phyloP scores from a whole-genome alignment of 1,140 invertebrate species.

The Neomicropteryx cornuta region DNA sequence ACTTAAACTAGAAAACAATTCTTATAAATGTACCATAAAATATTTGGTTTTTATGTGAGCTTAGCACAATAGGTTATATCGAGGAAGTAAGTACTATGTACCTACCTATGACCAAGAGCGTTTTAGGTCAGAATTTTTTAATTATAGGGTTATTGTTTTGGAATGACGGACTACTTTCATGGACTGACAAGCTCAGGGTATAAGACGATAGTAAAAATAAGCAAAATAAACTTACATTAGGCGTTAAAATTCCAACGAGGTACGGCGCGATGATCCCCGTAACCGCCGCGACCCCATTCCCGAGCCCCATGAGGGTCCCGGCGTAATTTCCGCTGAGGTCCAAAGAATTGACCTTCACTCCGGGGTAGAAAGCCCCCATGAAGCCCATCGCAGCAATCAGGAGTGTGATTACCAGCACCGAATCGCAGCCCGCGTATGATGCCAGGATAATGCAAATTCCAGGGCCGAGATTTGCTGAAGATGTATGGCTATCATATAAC shows the following conservation, averaged over 20 bases:
- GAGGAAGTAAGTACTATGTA: too few species aligned
- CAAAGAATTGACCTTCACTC: constrained; percentile 62
- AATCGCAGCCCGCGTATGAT: constrained; percentile 49
- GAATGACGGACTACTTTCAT: too few species aligned
- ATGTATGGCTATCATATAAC: constrained; percentile 12
- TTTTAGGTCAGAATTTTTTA: too few species aligned
- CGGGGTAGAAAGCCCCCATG: constrained; percentile 57
- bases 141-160: too few species aligned
- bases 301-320: constrained; percentile 66
- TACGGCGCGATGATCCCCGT: constrained; percentile 64
- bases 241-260: constrained; percentile 64
- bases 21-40: too few species aligned
- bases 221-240: constrained; percentile 56
- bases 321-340: constrained; percentile 71
- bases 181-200: too few species aligned
- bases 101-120: too few species aligned
- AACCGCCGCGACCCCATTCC: constrained; percentile 65
- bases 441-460: constrained; percentile 45
- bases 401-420: constrained; percentile 46
- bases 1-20: too few species aligned
- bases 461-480: constrained; percentile 40
- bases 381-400: constrained; percentile 60
- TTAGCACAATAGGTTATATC: too few species aligned
- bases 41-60: too few species aligned
- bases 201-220: too few species aligned